Evolutionary conservation across 2,797 vertebrate species (phyloP).

Genomic region (Chrosomus eos): DNA sequence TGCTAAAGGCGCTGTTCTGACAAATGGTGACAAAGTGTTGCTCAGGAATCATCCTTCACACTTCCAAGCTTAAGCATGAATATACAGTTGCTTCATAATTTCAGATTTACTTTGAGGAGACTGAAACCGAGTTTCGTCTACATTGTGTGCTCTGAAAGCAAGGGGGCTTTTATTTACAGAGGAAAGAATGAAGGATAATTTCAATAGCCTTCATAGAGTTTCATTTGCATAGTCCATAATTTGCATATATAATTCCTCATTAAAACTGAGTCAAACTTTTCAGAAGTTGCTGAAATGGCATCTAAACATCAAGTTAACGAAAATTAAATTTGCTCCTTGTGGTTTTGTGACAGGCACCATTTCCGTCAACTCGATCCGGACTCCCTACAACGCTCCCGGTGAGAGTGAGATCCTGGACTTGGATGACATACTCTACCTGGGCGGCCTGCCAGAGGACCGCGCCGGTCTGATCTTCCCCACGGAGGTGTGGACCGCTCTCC

Average conservation of each 20-base stretch:
- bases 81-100: conserved; percentile 12
- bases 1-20: conserved; percentile 30
- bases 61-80: background rate
- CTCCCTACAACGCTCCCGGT: conserved; percentile 94
- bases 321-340: background rate
- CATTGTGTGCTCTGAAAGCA: conserved; percentile 10
- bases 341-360: conserved; percentile 87
- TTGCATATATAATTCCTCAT: conserved; percentile 14
- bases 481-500: conserved; percentile 86
- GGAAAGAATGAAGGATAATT: conserved; percentile 12
- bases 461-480: conserved; percentile 95
- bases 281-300: conserved; percentile 22
- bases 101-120: conserved; percentile 9
- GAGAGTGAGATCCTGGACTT: conserved; percentile 98
- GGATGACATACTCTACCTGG: conserved; percentile 94
- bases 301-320: background rate
- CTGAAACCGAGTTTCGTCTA: background rate
- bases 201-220: conserved; percentile 11
- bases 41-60: conserved; percentile 11
- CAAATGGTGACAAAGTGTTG: conserved; percentile 38
- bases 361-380: conserved; percentile 95
- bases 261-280: conserved; percentile 28
- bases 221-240: conserved; percentile 13
- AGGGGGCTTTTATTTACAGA: conserved; percentile 11
- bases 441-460: conserved; percentile 95